phyloP scores from a whole-genome alignment of 2,113 vertebrate genomes.

The Naja naja region DNA sequence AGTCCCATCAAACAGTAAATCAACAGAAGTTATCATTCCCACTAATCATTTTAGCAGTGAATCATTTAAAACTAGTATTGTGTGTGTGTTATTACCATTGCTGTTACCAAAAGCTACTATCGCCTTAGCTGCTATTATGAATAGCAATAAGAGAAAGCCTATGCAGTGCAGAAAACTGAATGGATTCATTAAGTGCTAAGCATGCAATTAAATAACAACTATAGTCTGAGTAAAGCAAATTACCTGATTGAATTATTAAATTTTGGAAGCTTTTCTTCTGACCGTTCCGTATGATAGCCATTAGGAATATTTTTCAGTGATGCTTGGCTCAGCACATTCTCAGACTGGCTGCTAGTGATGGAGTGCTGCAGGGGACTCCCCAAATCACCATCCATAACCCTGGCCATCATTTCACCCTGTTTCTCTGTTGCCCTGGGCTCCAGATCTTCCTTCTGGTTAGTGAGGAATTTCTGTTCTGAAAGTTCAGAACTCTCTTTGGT shows the following conservation, averaged over 20 bases:
- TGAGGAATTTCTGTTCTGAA: slow-evolving; percentile 68
- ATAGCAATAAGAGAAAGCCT: background rate
- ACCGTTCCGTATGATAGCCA: slow-evolving; percentile 80
- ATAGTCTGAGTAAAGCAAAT: slow-evolving; percentile 6
- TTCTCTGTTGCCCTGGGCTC: slow-evolving; percentile 78
- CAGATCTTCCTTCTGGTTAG: slow-evolving; percentile 61
- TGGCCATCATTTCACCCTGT: slow-evolving; percentile 67
- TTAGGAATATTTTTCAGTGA: slow-evolving; percentile 83
- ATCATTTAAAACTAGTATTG: background rate
- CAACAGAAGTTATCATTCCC: background rate
- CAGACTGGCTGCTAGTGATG: slow-evolving; percentile 90
- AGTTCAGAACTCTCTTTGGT: slow-evolving; percentile 84
- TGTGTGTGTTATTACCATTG: background rate
- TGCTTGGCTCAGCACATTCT: slow-evolving; percentile 87
- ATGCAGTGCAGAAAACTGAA: background rate
- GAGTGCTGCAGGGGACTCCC: slow-evolving; percentile 87
- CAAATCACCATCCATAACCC: slow-evolving; percentile 57
- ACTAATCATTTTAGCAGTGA: background rate
- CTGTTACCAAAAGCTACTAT: background rate
- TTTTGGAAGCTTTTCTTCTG: slow-evolving; percentile 72
- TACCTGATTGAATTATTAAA: slow-evolving; percentile 90
- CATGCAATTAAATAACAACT: background rate
- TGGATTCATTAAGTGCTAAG: background rate
- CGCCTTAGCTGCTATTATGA: too few species aligned
- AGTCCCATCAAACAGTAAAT: background rate